Evolutionary conservation across 2,113 vertebrate genomes (phyloP).

Genomic region (Tenrec ecaudatus): DNA sequence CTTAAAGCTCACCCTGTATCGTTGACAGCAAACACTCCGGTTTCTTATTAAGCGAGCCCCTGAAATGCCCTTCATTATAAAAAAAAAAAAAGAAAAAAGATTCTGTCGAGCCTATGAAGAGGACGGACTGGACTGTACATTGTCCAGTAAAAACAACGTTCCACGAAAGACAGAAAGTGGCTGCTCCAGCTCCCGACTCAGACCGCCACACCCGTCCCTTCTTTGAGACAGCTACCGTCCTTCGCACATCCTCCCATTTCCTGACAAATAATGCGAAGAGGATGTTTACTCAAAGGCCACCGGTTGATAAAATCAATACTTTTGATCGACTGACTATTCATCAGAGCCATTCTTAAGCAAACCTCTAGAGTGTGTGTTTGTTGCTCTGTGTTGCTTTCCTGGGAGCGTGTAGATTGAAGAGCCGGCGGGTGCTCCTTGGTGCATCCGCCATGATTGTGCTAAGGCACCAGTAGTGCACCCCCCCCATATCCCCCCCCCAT

Average conservation of each 20-base stretch:
- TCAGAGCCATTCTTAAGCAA: slow-evolving; percentile 35
- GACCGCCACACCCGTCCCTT: neutral
- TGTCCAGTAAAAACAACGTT: slow-evolving; percentile 37
- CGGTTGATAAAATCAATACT: slow-evolving; percentile 22
- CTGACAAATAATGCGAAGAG: neutral
- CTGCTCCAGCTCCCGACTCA: neutral
- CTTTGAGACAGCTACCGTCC: neutral
- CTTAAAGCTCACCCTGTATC: slow-evolving; percentile 53
- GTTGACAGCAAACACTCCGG: neutral
- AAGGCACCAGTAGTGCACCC: neutral
- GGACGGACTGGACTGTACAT: neutral
- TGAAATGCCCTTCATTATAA: slow-evolving; percentile 26
- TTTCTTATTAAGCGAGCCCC: slow-evolving; percentile 39
- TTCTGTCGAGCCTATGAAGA: neutral
- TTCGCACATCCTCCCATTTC: neutral
- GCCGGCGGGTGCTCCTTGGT: neutral
- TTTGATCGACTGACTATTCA: neutral
- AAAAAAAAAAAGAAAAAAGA: slow-evolving; percentile 12
- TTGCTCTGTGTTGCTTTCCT: neutral
- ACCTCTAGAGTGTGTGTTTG: neutral
- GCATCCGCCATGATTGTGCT: neutral
- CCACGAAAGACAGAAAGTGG: neutral
- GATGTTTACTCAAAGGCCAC: neutral
- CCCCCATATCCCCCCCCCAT: neutral
- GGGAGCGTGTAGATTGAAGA: neutral